phyloP scores from a whole-genome alignment of 2,888 invertebrate species.

The Trisateles emortualis region DNA sequence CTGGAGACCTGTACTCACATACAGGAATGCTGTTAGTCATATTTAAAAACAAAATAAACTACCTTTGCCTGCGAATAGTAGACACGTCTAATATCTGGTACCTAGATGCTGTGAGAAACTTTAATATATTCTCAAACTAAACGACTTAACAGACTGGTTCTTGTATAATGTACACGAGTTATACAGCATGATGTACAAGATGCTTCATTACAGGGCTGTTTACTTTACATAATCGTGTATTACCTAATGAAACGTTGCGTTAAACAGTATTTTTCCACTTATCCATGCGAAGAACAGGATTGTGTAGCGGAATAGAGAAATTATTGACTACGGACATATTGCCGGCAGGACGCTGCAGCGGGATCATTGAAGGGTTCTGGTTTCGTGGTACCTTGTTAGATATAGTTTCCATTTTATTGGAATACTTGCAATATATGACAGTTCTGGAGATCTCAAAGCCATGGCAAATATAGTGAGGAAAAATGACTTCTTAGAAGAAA shows the following conservation, averaged over 20 bases:
- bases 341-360: conserved; percentile 3
- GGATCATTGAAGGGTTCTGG: background rate
- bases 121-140: conserved; percentile 42
- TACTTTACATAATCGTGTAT: conserved; percentile 61
- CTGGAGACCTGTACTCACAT: too few species aligned
- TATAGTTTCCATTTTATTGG: conserved; percentile 11
- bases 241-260: conserved; percentile 58
- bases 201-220: conserved; percentile 49
- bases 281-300: conserved; percentile 30
- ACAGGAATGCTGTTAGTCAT: too few species aligned
- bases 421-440: background rate
- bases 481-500: too few species aligned
- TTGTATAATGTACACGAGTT: conserved; percentile 43
- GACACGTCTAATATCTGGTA: too few species aligned
- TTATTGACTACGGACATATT: conserved; percentile 25
- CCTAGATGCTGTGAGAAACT: conserved; percentile 22
- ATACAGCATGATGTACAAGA: conserved; percentile 50
- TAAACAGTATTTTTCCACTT: conserved; percentile 52
- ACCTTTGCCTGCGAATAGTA: too few species aligned
- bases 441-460: too few species aligned
- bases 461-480: too few species aligned
- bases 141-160: conserved; percentile 41
- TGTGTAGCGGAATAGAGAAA: conserved; percentile 43
- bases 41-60: too few species aligned
- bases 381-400: conserved; percentile 4